Base-by-base conservation (phyloP, 2,888 invertebrate species). In the Tanytarsus gracilentus region DNA sequence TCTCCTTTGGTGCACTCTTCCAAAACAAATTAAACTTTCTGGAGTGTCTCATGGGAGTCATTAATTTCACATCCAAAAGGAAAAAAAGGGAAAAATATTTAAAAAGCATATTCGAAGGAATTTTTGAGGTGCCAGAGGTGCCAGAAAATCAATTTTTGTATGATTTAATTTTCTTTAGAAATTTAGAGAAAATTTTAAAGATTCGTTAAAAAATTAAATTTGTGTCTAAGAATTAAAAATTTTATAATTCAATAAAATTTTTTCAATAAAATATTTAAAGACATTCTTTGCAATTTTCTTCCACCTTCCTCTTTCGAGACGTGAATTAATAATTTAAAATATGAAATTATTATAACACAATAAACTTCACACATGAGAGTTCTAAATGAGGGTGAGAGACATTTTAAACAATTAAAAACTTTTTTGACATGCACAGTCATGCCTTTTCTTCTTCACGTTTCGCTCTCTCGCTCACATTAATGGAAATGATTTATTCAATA, bases 401-500 rank as follows among this genome's bases (percentile, higher is more conserved):
- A 33, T 33, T 33, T 33, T 44, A 18, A 44, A 44, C 21, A 44
- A 23, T 9, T n/a, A 39, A 44, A 44, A 44, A 16, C 11, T n/a
- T n/a, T 44, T 44, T 44, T 44, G 44, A 44, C 44, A 44, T 44
- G 44, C 23, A 44, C 44, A 44, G 44, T 44, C 44, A 44, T 44
- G 44, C 23, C 21, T 18, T 44, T 44, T 23, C 44, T 44, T 44
- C 44, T n/a, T 33, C 11, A 44, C 44, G 18, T 23, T 36, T 14
- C 16, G n/a, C 36, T 36, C 16, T 44, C 18, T 44, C 44, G 16
- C 44, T n/a, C n/a, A n/a, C n/a, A n/a, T 44, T 44, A 44, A 44
- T 44, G 44, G 21, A 51, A 33, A 53, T 53, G 53, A 53, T 53
- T 53, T 53, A 53, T 53, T 53, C 53, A 53, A 53, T 53, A 30